phyloP scores from a whole-genome alignment of 2,113 vertebrate species.

The Chionomys nivalis region DNA sequence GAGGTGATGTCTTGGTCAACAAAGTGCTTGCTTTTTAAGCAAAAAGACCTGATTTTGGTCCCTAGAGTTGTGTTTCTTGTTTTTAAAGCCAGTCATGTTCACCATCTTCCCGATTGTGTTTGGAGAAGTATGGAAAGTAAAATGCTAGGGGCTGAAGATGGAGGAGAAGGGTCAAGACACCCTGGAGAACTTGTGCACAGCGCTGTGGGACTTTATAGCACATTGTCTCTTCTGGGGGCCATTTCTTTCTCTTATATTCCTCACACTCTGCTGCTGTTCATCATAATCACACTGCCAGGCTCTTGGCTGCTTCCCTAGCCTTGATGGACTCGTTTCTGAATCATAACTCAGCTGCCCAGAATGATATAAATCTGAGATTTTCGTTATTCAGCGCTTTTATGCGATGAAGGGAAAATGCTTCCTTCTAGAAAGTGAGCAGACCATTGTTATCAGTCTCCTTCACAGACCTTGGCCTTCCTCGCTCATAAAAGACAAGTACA shows the following conservation, averaged over 20 bases:
- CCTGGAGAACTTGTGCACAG: neutral
- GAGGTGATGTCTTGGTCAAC: neutral
- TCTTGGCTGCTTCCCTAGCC: neutral
- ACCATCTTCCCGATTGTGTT: neutral
- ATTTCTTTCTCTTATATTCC: neutral
- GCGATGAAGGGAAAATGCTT: neutral
- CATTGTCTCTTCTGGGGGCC: neutral
- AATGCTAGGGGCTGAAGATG: neutral
- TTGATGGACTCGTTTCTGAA: neutral
- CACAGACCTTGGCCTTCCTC: neutral
- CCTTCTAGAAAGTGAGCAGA: neutral
- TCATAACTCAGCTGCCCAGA: constrained; percentile 17
- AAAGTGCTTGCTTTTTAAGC: neutral
- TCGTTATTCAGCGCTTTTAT: constrained; percentile 19
- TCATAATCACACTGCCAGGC: neutral
- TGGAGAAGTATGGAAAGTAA: neutral
- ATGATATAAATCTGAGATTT: neutral
- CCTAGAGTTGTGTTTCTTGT: neutral
- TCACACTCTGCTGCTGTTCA: neutral
- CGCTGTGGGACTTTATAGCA: neutral
- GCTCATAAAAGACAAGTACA: constrained; percentile 16
- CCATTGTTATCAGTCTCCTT: neutral
- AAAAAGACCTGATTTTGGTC: neutral
- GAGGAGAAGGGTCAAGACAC: neutral
- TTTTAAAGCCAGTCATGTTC: neutral